These are phyloP conservation scores for Rhopalosiphum nymphaeae DNA, from an alignment of 2,888 invertebrate genomes.

Conservation along the genomic window DNA sequence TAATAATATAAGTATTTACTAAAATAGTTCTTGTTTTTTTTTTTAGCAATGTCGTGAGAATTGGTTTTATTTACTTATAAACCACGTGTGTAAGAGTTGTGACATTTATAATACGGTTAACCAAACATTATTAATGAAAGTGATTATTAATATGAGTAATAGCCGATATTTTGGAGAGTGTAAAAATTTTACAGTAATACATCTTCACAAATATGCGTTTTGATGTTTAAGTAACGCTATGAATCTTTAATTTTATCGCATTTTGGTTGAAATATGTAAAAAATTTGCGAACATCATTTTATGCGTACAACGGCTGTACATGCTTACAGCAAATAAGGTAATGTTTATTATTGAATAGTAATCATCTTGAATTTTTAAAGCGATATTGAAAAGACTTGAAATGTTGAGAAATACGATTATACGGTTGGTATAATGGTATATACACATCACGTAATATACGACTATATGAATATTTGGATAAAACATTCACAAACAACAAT, in stretches of 20 bases:
- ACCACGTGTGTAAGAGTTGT: neutral
- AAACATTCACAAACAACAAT: neutral
- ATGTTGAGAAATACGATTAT: neutral
- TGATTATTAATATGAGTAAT: neutral
- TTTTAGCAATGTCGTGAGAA: neutral
- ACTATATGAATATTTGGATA: neutral
- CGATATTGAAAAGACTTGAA: neutral
- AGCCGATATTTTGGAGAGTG: neutral
- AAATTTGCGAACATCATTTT: neutral
- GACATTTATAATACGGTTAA: neutral
- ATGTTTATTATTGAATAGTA: neutral
- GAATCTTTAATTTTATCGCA: neutral
- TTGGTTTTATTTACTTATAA: neutral
- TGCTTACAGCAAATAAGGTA: neutral
- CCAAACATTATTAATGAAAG: neutral
- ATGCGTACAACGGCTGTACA: neutral
- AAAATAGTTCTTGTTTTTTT: neutral
- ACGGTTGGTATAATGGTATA: neutral
- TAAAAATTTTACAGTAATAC: neutral
- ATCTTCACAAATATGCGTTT: neutral
- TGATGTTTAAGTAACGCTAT: neutral
- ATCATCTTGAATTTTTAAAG: neutral
- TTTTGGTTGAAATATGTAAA: neutral
- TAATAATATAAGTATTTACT: neutral
- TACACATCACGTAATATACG: neutral